Evolutionary conservation across 1,140 invertebrate species (phyloP).

Genomic region (Cyclina sinensis): DNA sequence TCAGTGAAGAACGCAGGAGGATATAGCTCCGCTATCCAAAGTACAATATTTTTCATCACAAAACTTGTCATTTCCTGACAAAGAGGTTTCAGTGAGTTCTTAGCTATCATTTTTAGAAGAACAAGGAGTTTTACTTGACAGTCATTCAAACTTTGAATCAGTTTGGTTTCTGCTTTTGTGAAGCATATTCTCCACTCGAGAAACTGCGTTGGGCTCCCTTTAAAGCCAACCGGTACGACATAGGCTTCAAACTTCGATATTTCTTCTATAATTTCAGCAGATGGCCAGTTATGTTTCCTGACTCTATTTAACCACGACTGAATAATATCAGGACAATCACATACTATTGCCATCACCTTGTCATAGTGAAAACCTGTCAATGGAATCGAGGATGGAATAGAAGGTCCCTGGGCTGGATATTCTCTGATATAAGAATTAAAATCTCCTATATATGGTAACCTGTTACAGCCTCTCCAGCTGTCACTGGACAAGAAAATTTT

Average conservation of each 20-base stretch:
- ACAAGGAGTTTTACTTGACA: conserved; percentile 34
- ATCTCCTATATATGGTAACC: too few relatives aligned
- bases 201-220: neutral
- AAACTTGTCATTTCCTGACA: conserved; percentile 20
- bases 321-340: neutral
- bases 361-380: neutral
- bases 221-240: conserved; percentile 18
- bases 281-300: neutral
- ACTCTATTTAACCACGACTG: neutral
- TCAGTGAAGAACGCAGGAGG: too few relatives aligned
- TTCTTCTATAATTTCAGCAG: neutral
- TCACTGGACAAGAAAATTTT: too few relatives aligned
- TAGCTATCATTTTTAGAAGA: conserved; percentile 40
- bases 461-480: too few relatives aligned
- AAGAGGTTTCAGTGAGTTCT: neutral
- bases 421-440: too few relatives aligned
- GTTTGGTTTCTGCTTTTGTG: conserved; percentile 6
- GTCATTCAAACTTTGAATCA: conserved; percentile 38
- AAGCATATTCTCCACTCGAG: conserved; percentile 53
- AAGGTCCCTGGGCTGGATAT: too few relatives aligned
- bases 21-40: conserved; percentile 9
- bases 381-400: too few relatives aligned
- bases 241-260: neutral
- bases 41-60: conserved; percentile 48
- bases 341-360: conserved; percentile 12